Evolutionary conservation across 2,113 vertebrate species (phyloP).

Genomic region (Etheostoma spectabile): DNA sequence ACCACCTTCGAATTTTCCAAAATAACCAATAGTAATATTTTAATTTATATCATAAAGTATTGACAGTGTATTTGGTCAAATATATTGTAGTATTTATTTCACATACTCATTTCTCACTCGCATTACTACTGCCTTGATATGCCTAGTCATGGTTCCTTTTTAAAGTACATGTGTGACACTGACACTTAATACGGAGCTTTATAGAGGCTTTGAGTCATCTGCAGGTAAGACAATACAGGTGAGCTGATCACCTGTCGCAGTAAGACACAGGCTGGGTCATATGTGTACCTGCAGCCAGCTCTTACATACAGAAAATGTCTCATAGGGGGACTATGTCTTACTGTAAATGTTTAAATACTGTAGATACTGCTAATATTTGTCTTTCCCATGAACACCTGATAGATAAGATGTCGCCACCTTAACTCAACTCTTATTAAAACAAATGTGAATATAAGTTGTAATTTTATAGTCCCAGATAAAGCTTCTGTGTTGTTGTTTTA

Average conservation of each 20-base stretch:
- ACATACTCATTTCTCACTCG: too few relatives aligned
- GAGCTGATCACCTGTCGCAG: constrained; percentile 67
- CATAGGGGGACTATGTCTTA: neutral
- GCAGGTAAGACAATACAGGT: constrained; percentile 70
- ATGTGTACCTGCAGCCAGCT: constrained; percentile 3
- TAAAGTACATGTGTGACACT: neutral
- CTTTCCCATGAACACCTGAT: neutral
- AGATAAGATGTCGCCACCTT: neutral
- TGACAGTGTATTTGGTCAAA: neutral
- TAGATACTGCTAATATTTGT: constrained; percentile 24
- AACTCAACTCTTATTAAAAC: constrained; percentile 4
- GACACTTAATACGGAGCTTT: constrained; percentile 50
- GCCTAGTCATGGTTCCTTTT: constrained; percentile 32
- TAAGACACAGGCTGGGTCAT: constrained; percentile 21
- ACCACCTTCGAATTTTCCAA: neutral
- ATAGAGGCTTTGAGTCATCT: constrained; percentile 66
- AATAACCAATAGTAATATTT: neutral
- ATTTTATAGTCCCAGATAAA: neutral
- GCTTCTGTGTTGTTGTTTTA: constrained; percentile 24
- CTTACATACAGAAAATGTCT: constrained; percentile 10
- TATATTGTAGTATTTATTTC: neutral
- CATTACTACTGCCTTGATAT: neutral
- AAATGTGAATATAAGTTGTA: neutral
- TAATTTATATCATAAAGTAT: neutral
- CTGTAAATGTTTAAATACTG: constrained; percentile 2